Evolutionary conservation across 2,797 vertebrate species (phyloP), one percentile per base, ranked within the genome.

Genomic region (Bradypus variegatus): DNA sequence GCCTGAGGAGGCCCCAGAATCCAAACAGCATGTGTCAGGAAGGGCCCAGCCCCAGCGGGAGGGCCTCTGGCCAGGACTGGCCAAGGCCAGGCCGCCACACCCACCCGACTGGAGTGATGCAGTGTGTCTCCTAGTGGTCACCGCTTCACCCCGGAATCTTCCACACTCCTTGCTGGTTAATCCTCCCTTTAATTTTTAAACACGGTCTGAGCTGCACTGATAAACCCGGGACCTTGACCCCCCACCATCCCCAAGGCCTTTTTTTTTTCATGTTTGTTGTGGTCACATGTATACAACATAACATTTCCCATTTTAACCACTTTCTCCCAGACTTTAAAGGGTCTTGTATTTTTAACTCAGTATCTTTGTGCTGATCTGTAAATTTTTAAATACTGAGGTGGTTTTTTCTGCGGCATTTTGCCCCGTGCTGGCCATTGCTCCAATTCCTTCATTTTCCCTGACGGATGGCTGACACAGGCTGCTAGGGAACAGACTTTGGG

Each of bases 1-100:
- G 90, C 92, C 95, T 53, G 90, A 95, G 69, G 95, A 91, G n/a
- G 70, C 45, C 3, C 79, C 41, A 79, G 81, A 64, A 81, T 87
- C 6, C 3, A 89, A 79, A 92, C 92, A 65, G 95, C 94, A 33
- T n/a, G 77, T 33, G 45, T 65, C 69, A 48, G 36, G 88, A 93
- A 94, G 70, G 90, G 88, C 45, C 48, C 60, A 65, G 69, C 19
- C 38, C 58, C 14, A 12, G 14, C 6, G 1, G 50, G n/a, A 36
- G 55, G 77, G 81, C 21, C 0, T 5, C 29, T 13, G 50, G 86
- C 48, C 16, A 1, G 21, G 80, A 76, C 69, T 0, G 10, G 69
- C 72, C 5, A 31, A 58, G 31, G 36, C 2, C 19, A 48, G 78
- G 80, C 19, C 21, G 25, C 41, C 53, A 2, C 0, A 10, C 27